Evolutionary conservation across 2,113 vertebrate species (phyloP), one percentile per base, ranked within the genome.

Genomic region (Ictalurus punctatus): DNA sequence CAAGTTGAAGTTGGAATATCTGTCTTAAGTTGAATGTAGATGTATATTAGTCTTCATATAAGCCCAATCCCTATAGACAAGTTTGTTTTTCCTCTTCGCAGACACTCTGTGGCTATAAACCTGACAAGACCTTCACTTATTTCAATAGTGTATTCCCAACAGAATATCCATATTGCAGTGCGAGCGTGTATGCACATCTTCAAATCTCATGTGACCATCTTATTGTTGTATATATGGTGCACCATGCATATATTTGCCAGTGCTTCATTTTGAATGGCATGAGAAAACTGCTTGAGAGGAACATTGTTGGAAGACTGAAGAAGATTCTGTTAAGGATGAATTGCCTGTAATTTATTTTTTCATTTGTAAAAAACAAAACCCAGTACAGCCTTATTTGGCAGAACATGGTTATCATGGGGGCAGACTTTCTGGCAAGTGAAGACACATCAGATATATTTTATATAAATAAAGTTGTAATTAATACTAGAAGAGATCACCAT

Each of bases 121-220:
- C 83, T 59, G 8, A 90, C 37, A 65, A 76, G 56, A 25, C 23
- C 83, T 84, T 69, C 61, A 78, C 37, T 78, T 85, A 63, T 63
- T 80, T 63, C 37, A 56, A 56, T n/a, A 78, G 71, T 27, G 58
- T 84, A 76, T 79, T 76, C 54, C 74, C 73, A 80, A 54, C 59
- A 79, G 61, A 89, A 85, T 34, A 79, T 58, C 58, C 48, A 67
- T 40, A 61, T 80, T 89, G 63, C 83, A 67, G n/a, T 79, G 40
- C 44, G 63, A 84, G 76, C 23, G 56, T 67, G 88, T 81, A 61
- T 34, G 27, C 76, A 73, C 56, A 81, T 65, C 58, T n/a, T 5
- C 59, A 76, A 71, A 80, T 85, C 63, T 73, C 74, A 85, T 37
- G 56, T 54, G 89, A 63, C 74, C 54, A 16, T 78, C 52, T 81